Evolutionary conservation across 2,888 invertebrate species (phyloP).

Genomic region (Andricus curvator): DNA sequence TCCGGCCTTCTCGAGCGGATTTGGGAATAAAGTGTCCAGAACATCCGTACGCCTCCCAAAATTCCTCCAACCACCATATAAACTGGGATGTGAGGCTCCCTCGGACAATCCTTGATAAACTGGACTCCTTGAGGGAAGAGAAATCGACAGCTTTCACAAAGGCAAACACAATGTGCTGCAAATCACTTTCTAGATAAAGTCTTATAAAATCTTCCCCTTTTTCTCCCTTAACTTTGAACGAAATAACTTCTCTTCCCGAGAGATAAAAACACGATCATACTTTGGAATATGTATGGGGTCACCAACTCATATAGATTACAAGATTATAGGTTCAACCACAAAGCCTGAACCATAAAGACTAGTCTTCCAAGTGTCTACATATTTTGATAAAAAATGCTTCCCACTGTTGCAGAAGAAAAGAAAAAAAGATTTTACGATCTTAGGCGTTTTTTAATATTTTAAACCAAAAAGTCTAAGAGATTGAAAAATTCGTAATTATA

Average conservation of each 20-base stretch:
- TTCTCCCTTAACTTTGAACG: neutral
- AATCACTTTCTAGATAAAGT: neutral
- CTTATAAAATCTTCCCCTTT: neutral
- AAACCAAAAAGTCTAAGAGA: too few species aligned
- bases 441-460: too few species aligned
- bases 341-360: neutral
- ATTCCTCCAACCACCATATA: constrained; percentile 92
- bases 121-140: constrained; percentile 84
- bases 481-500: too few species aligned
- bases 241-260: neutral
- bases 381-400: neutral
- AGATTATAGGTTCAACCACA: neutral
- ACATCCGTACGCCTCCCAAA: constrained; percentile 85
- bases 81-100: constrained; percentile 87
- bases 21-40: constrained; percentile 72
- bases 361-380: neutral
- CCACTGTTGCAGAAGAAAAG: neutral
- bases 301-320: neutral
- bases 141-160: constrained; percentile 3
- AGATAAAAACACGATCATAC: neutral
- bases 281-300: neutral
- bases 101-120: constrained; percentile 89
- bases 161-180: neutral
- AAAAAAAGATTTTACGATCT: neutral
- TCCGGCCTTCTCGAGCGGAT: constrained; percentile 73